Percentiles rank a stretch among this genome's conserved stretches.
Conservation (phyloP, 2,113 vertebrate genomes). For the Delphinapterus leucas region DNA sequence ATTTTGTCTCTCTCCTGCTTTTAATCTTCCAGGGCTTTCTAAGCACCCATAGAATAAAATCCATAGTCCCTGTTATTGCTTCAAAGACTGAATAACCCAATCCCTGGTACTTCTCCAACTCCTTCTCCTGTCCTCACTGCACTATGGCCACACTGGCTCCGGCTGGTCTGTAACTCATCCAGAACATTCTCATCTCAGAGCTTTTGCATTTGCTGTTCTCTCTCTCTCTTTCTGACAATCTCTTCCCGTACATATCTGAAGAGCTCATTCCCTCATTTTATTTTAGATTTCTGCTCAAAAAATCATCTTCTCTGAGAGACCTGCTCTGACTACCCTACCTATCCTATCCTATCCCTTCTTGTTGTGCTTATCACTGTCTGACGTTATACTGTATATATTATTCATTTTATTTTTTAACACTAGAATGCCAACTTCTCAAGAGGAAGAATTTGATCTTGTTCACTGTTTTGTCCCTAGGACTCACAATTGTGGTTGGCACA, state of each 20-base stretch:
- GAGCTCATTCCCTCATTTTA: background rate
- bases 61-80: background rate
- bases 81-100: background rate
- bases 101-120: background rate
- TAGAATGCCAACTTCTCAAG: background rate
- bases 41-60: background rate
- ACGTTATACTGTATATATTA: background rate
- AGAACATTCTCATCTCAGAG: background rate
- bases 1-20: background rate
- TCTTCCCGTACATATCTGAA: background rate
- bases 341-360: background rate
- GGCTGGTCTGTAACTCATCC: background rate
- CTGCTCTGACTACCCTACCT: background rate
- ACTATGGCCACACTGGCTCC: background rate
- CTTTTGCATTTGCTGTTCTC: background rate
- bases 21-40: background rate
- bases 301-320: background rate
- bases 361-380: background rate
- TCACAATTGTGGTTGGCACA: background rate
- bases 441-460: background rate
- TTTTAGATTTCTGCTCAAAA: constrained; percentile 16
- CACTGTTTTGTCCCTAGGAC: background rate
- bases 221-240: background rate
- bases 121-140: background rate
- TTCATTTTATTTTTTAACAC: constrained; percentile 22